phyloP scores from a whole-genome alignment of 2,888 invertebrate species.

The Clunio marinus region DNA sequence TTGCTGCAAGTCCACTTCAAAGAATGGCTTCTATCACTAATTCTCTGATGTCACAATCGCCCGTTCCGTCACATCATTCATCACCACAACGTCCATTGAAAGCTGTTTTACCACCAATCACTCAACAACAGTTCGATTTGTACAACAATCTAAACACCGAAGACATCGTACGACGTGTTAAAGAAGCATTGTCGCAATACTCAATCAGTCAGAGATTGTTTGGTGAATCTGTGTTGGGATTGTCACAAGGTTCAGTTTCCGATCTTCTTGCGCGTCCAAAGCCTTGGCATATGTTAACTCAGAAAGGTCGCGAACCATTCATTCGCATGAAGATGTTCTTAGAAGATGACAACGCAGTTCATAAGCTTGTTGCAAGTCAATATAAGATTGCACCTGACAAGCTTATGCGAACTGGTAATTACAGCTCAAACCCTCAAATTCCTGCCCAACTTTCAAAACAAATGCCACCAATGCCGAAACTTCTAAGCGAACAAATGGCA shows the following conservation, averaged over 20 bases:
- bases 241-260: constrained; percentile 96
- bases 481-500: constrained; percentile 65
- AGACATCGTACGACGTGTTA: constrained; percentile 94
- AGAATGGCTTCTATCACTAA: constrained; percentile 98
- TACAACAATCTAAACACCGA: constrained; percentile 98
- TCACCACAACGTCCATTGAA: constrained; percentile 85
- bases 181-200: constrained; percentile 90
- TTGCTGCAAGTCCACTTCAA: constrained; percentile 90
- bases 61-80: constrained; percentile 78
- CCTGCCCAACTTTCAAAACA: constrained; percentile 66
- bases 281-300: constrained; percentile 98
- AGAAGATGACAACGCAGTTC: constrained; percentile 92
- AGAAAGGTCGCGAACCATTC: constrained; percentile 94
- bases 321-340: constrained; percentile 98
- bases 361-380: constrained; percentile 92
- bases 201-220: constrained; percentile 97
- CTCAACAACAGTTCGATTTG: constrained; percentile 97
- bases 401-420: constrained; percentile 91
- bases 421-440: constrained; percentile 76
- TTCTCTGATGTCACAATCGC: constrained; percentile 87
- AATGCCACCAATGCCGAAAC: constrained; percentile 73
- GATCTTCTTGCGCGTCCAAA: constrained; percentile 96
- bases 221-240: constrained; percentile 94
- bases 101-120: constrained; percentile 95
- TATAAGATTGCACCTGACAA: constrained; percentile 98